These are phyloP conservation scores for Platysternon megacephalum DNA, from an alignment of 2,113 vertebrate genomes.

Conservation along the genomic window DNA sequence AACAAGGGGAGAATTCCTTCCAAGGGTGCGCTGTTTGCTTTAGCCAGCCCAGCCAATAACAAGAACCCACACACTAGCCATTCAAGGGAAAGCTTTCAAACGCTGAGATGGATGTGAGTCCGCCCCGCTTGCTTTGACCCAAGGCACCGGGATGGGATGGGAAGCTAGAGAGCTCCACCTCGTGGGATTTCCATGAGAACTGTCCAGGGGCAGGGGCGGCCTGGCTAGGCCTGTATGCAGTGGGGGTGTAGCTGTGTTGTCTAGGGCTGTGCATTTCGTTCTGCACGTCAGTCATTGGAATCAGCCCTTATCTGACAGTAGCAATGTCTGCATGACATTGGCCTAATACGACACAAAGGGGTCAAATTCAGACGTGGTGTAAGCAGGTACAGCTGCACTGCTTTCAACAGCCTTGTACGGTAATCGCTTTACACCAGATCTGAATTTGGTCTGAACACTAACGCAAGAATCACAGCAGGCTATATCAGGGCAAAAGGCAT, in stretches of 20 bases:
- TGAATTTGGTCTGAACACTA: neutral
- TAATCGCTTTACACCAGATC: neutral
- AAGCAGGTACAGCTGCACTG: neutral
- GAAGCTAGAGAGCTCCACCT: neutral
- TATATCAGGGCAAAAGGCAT: neutral
- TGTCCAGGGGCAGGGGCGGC: fast-evolving
- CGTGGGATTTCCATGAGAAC: neutral
- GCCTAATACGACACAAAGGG: neutral
- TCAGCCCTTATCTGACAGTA: neutral
- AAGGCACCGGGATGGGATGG: neutral
- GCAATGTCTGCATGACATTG: fast-evolving
- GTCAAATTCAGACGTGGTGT: fast-evolving
- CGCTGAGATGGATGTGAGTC: neutral
- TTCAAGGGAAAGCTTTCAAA: neutral
- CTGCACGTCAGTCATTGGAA: neutral
- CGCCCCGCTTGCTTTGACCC: no score
- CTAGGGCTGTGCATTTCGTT: neutral
- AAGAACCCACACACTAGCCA: neutral
- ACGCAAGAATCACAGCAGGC: neutral
- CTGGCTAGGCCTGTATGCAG: neutral
- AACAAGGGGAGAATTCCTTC: neutral
- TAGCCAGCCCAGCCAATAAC: neutral
- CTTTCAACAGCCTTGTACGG: neutral
- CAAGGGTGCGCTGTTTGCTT: neutral
- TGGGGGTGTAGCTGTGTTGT: neutral